A percentile compares a stretch with the other conserved stretches of the same genome.
phyloP scores from a whole-genome alignment of 2,888 invertebrate species.

The Meghimatium bilineatum region DNA sequence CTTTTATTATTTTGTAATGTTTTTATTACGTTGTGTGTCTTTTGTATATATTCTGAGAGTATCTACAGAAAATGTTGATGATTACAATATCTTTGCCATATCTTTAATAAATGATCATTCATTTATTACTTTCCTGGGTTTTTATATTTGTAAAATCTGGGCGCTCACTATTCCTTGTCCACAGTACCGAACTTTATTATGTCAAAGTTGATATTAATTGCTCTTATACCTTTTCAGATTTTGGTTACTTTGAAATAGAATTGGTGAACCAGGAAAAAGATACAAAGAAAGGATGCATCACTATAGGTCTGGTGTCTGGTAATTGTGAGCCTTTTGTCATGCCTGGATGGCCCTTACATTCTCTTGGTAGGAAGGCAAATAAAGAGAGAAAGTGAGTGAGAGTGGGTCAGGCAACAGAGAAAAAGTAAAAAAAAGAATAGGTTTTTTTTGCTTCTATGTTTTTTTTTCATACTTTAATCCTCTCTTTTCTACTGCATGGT shows the following conservation, averaged over 20 bases:
- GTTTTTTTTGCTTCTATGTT: neutral
- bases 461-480: neutral
- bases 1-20: no score
- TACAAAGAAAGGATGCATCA: slow-evolving; percentile 38
- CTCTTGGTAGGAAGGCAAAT: slow-evolving; percentile 32
- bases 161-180: no score
- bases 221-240: slow-evolving; percentile 43
- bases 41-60: no score
- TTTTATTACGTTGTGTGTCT: no score
- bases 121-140: no score
- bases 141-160: no score
- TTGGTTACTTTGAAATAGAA: slow-evolving; percentile 56
- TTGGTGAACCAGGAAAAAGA: slow-evolving; percentile 42
- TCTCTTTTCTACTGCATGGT: no score
- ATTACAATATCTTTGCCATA: no score
- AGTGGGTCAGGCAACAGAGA: neutral
- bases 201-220: no score
- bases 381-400: slow-evolving; percentile 14
- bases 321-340: slow-evolving; percentile 50
- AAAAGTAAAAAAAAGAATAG: neutral
- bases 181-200: no score
- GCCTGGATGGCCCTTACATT: slow-evolving; percentile 30
- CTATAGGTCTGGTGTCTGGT: slow-evolving; percentile 48
- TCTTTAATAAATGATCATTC: no score
- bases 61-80: no score